Percentiles rank a stretch among this genome's conserved stretches.
phyloP scores from a whole-genome alignment of 2,888 invertebrate genomes.

The Morpho helenor region DNA sequence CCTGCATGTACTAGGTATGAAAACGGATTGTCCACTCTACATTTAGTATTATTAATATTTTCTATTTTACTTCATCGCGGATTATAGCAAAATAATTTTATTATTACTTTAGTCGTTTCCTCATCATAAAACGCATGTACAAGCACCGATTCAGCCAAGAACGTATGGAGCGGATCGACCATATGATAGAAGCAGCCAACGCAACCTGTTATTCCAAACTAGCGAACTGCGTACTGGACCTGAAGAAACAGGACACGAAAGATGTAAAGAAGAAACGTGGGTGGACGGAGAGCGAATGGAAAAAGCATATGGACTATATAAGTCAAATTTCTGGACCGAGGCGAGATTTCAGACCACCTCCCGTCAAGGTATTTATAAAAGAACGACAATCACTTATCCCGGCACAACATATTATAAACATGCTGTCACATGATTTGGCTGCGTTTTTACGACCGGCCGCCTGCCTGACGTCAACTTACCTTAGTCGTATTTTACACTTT shows the following conservation, averaged over 20 bases:
- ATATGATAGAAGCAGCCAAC: constrained; percentile 59
- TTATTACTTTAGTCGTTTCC: constrained; percentile 44
- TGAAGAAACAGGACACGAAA: constrained; percentile 52
- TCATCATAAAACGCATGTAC: constrained; percentile 49
- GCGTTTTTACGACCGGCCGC: too few species aligned
- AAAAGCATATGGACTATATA: constrained; percentile 70
- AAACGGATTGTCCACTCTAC: too few species aligned
- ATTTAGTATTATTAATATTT: too few species aligned
- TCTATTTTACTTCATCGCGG: too few species aligned
- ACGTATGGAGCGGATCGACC: constrained; percentile 52
- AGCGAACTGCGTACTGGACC: constrained; percentile 55
- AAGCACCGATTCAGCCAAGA: constrained; percentile 48
- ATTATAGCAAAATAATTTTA: too few species aligned
- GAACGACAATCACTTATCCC: too few species aligned
- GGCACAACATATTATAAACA: too few species aligned
- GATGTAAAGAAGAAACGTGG: constrained; percentile 54
- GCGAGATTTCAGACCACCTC: constrained; percentile 39
- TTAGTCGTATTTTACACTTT: too few species aligned
- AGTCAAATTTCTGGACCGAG: constrained; percentile 53
- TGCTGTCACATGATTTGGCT: too few species aligned
- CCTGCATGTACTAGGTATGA: too few species aligned
- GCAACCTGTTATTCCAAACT: constrained; percentile 58
- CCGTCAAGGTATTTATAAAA: constrained; percentile 37
- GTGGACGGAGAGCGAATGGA: constrained; percentile 66
- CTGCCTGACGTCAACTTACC: too few species aligned